Conservation (phyloP, 2,888 invertebrate genomes). For the Hedychridium roseum region DNA sequence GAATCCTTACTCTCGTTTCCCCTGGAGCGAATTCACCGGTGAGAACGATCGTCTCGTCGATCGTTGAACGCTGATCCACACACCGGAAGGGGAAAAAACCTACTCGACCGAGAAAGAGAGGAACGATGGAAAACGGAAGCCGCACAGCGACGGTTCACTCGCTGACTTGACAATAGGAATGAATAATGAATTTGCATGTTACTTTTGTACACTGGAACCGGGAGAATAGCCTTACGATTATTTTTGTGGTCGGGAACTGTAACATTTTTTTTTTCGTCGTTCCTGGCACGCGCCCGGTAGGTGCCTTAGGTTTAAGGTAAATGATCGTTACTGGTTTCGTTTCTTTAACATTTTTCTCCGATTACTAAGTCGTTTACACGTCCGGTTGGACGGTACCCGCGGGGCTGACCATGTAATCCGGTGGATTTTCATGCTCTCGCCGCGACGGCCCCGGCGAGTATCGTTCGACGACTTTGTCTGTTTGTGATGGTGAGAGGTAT, state of each 20-base stretch:
- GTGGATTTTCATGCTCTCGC: no score
- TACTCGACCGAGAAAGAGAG: neutral
- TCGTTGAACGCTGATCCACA: no score
- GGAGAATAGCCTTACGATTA: constrained; percentile 21
- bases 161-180: neutral
- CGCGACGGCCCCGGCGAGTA: constrained; percentile 9
- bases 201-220: constrained; percentile 23
- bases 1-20: constrained; percentile 22
- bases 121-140: constrained; percentile 10
- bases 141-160: no score
- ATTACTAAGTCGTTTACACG: no score
- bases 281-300: constrained; percentile 25
- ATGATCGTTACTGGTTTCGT: constrained; percentile 16
- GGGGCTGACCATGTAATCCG: no score
- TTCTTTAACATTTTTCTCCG: no score
- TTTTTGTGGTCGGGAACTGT: constrained; percentile 30
- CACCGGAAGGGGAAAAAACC: neutral
- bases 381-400: no score
- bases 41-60: no score
- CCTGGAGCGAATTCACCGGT: no score
- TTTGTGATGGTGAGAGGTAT: constrained; percentile 3
- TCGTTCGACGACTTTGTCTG: constrained; percentile 7
- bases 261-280: constrained; percentile 19
- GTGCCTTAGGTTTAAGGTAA: constrained; percentile 35
- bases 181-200: constrained; percentile 17